Conservation (phyloP, 2,797 vertebrate genomes). For the Enteromius treurensis region DNA sequence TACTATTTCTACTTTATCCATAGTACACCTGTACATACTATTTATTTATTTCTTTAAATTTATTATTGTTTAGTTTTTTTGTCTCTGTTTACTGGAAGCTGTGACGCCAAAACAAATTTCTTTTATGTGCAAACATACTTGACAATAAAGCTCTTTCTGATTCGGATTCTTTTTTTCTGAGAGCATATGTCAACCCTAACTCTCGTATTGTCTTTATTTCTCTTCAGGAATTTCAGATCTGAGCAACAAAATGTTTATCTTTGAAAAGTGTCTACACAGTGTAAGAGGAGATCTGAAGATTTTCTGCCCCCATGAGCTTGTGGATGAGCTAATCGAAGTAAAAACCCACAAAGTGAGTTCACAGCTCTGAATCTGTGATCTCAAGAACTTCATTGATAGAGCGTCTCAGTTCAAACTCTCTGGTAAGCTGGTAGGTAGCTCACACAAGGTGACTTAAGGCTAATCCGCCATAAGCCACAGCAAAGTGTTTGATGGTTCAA, state of each 20-base stretch:
- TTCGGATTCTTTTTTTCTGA: not conserved
- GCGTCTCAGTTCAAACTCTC: slow-evolving; percentile 27
- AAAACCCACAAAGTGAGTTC: slow-evolving; percentile 21
- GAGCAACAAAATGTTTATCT: slow-evolving; percentile 13
- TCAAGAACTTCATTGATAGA: slow-evolving; percentile 24
- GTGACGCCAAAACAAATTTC: too few relatives aligned
- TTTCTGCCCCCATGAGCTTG: slow-evolving; percentile 14
- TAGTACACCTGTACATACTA: too few relatives aligned
- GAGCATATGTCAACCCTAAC: not conserved
- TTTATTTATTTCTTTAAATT: too few relatives aligned
- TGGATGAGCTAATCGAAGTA: slow-evolving; percentile 30
- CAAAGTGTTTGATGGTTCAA: slow-evolving; percentile 54
- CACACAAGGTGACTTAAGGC: slow-evolving; percentile 22
- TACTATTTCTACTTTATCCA: too few relatives aligned
- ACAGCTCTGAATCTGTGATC: slow-evolving; percentile 6
- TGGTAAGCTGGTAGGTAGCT: slow-evolving; percentile 38
- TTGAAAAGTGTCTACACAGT: not conserved
- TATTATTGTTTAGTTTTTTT: too few relatives aligned
- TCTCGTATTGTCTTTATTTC: not conserved
- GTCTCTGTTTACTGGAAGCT: too few relatives aligned
- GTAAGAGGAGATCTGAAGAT: slow-evolving; percentile 20
- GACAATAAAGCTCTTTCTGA: too few relatives aligned
- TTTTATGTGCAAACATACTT: too few relatives aligned
- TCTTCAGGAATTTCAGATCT: not conserved
- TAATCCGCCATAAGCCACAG: slow-evolving; percentile 38